phyloP scores from a whole-genome alignment of 2,113 vertebrate species.

The Psilopogon haemacephalus region DNA sequence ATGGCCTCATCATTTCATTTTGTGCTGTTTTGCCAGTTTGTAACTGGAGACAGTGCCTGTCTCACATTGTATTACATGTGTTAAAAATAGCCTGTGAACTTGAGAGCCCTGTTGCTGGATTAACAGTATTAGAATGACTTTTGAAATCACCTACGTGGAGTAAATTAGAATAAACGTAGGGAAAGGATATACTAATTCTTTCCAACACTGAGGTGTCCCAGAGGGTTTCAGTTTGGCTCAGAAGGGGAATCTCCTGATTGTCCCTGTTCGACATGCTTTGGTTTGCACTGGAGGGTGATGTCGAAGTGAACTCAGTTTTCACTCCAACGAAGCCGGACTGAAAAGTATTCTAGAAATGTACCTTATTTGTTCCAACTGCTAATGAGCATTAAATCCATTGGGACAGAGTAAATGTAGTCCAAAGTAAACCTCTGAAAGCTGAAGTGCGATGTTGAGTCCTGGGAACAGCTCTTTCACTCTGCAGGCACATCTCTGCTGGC shows the following conservation, averaged over 20 bases:
- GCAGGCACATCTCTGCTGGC: background rate
- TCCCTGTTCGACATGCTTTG: background rate
- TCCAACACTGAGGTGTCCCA: background rate
- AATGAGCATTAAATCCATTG: background rate
- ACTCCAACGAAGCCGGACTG: background rate
- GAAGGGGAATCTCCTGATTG: background rate
- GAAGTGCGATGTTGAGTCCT: background rate
- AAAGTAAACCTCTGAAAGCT: background rate
- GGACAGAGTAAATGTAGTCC: background rate
- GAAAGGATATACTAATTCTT: background rate
- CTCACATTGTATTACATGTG: background rate
- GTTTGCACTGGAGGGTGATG: background rate
- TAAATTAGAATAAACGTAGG: background rate
- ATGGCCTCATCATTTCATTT: background rate
- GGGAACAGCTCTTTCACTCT: background rate
- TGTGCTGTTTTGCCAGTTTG: background rate
- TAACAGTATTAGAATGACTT: background rate
- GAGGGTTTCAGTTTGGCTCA: background rate
- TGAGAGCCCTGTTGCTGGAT: background rate
- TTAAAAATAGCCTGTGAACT: background rate
- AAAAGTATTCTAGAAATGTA: background rate
- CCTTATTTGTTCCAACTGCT: background rate
- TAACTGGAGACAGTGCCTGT: background rate
- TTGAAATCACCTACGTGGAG: background rate
- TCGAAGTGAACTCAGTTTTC: background rate